Percentiles rank a stretch among this genome's conserved stretches.
phyloP scores from a whole-genome alignment of 2,888 invertebrate species.

The Cybosia mesomella region DNA sequence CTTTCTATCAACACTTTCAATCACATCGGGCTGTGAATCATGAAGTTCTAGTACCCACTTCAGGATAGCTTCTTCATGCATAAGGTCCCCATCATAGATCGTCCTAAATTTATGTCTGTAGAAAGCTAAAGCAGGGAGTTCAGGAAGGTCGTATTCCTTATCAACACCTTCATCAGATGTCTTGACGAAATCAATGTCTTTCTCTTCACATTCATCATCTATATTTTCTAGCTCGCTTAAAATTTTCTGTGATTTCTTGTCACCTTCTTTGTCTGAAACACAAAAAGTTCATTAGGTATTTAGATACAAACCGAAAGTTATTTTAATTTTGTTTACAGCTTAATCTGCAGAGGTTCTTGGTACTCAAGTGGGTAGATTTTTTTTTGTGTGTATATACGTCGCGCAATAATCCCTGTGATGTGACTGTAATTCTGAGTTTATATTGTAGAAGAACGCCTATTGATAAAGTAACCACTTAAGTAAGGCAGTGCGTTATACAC shows the following conservation, averaged over 20 bases:
- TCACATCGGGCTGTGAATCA: slow-evolving; percentile 94
- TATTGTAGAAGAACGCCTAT: no score
- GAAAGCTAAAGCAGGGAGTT: slow-evolving; percentile 94
- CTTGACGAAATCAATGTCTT: slow-evolving; percentile 96
- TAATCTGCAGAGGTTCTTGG: background rate
- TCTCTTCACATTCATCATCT: slow-evolving; percentile 96
- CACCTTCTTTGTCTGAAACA: slow-evolving; percentile 93
- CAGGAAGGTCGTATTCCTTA: slow-evolving; percentile 94
- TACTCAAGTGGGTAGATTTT: no score
- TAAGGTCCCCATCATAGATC: slow-evolving; percentile 95
- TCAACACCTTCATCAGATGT: slow-evolving; percentile 95
- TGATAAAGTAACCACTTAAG: no score
- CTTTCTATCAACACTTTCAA: slow-evolving; percentile 96
- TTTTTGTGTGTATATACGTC: background rate
- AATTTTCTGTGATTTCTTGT: slow-evolving; percentile 95
- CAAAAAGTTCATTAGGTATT: background rate
- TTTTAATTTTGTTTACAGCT: no score
- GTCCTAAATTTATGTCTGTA: slow-evolving; percentile 96
- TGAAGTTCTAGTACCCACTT: slow-evolving; percentile 96
- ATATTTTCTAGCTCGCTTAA: slow-evolving; percentile 96
- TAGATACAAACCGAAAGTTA: background rate
- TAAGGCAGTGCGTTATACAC: no score
- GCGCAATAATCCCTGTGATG: background rate
- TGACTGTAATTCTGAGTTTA: no score
- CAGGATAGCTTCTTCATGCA: slow-evolving; percentile 96